Evolutionary conservation across 2,797 vertebrate genomes (phyloP).

Genomic region (Chaetodon trifasciatus): DNA sequence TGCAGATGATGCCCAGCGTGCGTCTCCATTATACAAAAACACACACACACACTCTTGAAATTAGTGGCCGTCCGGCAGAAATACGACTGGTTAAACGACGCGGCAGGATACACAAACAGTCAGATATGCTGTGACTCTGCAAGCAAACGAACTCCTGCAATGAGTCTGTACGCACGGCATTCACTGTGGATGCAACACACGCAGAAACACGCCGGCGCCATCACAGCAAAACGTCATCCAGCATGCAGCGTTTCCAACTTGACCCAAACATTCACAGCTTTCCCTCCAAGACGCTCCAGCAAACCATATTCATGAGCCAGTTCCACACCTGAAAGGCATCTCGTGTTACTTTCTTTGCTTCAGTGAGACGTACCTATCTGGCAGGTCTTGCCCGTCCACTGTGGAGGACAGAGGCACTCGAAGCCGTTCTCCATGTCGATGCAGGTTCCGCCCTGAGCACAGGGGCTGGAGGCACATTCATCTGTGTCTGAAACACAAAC

Average conservation of each 20-base stretch:
- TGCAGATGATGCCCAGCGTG: constrained; percentile 71
- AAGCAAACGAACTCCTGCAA: constrained; percentile 47
- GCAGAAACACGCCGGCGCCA: constrained; percentile 6
- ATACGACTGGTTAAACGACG: constrained; percentile 50
- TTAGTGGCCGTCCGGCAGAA: constrained; percentile 58
- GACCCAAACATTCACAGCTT: background rate
- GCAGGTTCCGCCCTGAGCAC: constrained; percentile 93
- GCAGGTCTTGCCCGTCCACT: constrained; percentile 96
- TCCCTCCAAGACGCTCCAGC: background rate
- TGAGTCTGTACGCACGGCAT: constrained; percentile 9
- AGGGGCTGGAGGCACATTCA: constrained; percentile 92
- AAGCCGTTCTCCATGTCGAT: constrained; percentile 92
- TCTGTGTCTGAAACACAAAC: constrained; percentile 89
- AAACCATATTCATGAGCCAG: background rate
- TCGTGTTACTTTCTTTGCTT: background rate
- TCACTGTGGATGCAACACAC: constrained; percentile 24
- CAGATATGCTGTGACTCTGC: constrained; percentile 46
- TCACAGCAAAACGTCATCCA: constrained; percentile 13
- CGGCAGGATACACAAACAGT: constrained; percentile 68
- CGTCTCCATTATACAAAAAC: constrained; percentile 48
- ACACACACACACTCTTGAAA: constrained; percentile 55
- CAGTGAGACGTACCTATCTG: constrained; percentile 88
- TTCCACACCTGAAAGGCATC: background rate
- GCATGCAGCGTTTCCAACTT: constrained; percentile 40
- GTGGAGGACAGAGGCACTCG: constrained; percentile 92